Evolutionary conservation across 1,140 invertebrate species (phyloP), one percentile per base, ranked within the genome.

Genomic region (Drosophila parabipectinata): DNA sequence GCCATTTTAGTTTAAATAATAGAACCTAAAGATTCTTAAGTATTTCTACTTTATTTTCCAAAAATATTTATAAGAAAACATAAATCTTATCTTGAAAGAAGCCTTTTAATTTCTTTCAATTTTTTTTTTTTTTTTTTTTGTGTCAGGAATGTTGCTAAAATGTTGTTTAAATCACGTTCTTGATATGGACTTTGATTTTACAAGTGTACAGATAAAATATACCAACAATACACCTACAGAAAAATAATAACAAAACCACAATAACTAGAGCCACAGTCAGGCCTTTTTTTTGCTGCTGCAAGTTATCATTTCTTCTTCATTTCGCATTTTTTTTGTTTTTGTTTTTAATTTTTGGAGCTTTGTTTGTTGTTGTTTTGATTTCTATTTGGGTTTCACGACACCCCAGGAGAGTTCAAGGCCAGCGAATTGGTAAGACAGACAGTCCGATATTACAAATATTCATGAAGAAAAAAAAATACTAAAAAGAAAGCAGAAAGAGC

Each of bases 241-340:
- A 48, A 12, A 21, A 15, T 12, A 47, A 47, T 15, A 21, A 21
- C 3, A 47, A 21, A 21, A 47, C 21, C 8, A 18, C 3, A 21
- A 6, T 24, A 47, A 15, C 14, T 8, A 18, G 1, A 47, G 21
- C 3, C 26, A 18, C 0, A 47, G 21, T 3, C 26, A 44, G 44
- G 28, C 34, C 10, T 63, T 44, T 47, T 66, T 41, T 34, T 32
- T 47, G 21, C 5, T 18, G 26, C 63, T 32, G 45, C 15, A 67
- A 67, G 59, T 45, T 67, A 67, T 67, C 63, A 67, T 67, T 64
- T 63, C 26, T 63, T 41, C 32, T 34, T 30, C 44, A 18, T 30
- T 66, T 66, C 26, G 24, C 34, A 32, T 64, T 59, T 66, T 48
- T 32, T 63, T 18, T 7, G 45, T 51, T 39, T 28, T n/a, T 61